A percentile compares a stretch with the other conserved stretches of the same genome.
These are phyloP conservation scores for Cheiracanthium punctorium DNA, from an alignment of 2,888 invertebrate genomes.

Conservation along the genomic window DNA sequence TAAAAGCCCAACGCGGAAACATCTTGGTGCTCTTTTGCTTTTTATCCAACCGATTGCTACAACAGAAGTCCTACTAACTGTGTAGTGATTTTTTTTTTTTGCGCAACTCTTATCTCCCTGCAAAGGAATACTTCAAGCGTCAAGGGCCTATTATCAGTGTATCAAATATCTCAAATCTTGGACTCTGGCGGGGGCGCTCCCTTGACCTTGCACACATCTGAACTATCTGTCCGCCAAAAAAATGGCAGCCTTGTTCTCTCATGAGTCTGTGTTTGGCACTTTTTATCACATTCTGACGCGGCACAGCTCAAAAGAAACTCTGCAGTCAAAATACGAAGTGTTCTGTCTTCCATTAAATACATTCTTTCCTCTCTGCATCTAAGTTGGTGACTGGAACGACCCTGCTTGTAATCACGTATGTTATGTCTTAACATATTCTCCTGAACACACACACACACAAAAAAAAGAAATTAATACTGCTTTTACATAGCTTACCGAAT, in stretches of 20 bases:
- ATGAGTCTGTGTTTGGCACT: not conserved
- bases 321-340: not conserved
- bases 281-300: not conserved
- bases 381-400: conserved; percentile 1
- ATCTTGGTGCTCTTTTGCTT: too few species aligned
- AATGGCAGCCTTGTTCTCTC: conserved; percentile 9
- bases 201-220: conserved; percentile 49
- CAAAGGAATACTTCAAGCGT: conserved; percentile 27
- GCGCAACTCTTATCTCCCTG: conserved; percentile 44
- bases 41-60: too few species aligned
- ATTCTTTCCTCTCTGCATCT: not conserved
- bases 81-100: too few species aligned
- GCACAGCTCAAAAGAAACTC: not conserved
- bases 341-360: not conserved
- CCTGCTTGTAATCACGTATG: not conserved
- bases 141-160: conserved; percentile 37
- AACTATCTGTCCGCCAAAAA: conserved; percentile 14
- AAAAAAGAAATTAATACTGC: too few species aligned
- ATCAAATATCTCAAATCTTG: conserved; percentile 46
- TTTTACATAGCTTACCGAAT: too few species aligned
- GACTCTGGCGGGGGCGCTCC: conserved; percentile 38
- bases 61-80: too few species aligned
- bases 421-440: not conserved
- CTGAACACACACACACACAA: too few species aligned
- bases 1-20: too few species aligned